These are phyloP conservation scores for Scaeva pyrastri DNA, from an alignment of 2,888 invertebrate species.

Conservation along the genomic window DNA sequence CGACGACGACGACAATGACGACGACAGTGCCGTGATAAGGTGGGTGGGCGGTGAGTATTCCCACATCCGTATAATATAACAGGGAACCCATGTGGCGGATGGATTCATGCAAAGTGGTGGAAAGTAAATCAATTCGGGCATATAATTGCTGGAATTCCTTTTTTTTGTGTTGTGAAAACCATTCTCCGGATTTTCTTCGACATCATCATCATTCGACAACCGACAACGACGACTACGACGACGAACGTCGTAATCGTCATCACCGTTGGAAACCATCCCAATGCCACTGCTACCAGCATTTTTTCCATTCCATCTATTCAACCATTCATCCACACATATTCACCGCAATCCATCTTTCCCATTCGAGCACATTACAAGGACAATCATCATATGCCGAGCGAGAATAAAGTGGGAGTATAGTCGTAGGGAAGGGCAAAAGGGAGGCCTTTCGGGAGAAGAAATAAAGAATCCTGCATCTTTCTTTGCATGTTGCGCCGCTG, in stretches of 20 bases:
- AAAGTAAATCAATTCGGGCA: conserved; percentile 76
- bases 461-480: conserved; percentile 25
- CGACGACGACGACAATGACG: not conserved
- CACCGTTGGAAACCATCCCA: conserved; percentile 42
- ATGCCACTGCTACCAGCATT: conserved; percentile 54
- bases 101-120: conserved; percentile 71
- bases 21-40: not conserved
- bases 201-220: conserved; percentile 56
- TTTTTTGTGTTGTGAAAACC: conserved; percentile 38
- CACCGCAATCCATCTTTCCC: conserved; percentile 73
- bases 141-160: conserved; percentile 71
- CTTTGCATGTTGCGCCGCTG: not conserved
- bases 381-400: conserved; percentile 28
- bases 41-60: not conserved
- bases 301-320: conserved; percentile 71
- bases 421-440: too few relatives aligned
- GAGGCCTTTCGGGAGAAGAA: conserved; percentile 10
- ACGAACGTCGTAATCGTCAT: conserved; percentile 31
- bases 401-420: not conserved
- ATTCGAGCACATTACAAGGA: conserved; percentile 63
- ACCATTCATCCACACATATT: conserved; percentile 73
- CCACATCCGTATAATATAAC: conserved; percentile 20
- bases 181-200: conserved; percentile 67
- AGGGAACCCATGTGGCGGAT: conserved; percentile 56
- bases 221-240: not conserved